These are phyloP conservation scores for Marisa cornuarietis DNA, from an alignment of 1,140 invertebrate species.

Conservation along the genomic window DNA sequence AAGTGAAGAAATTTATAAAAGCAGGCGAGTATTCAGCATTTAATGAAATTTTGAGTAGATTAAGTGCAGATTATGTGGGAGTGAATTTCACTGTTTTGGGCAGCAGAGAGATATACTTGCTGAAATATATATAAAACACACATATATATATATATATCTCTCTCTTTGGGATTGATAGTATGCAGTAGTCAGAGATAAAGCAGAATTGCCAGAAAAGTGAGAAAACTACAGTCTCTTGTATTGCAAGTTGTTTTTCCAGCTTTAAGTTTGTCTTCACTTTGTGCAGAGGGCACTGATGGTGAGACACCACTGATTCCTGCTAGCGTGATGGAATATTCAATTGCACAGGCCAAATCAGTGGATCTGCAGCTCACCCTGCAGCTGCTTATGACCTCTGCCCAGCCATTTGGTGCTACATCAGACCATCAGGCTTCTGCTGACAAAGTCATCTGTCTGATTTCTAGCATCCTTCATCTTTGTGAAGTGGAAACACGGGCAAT, in stretches of 20 bases:
- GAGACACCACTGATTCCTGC: conserved; percentile 81
- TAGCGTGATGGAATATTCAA: conserved; percentile 79
- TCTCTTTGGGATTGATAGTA: background rate
- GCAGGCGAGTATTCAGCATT: no score
- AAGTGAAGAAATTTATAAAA: no score
- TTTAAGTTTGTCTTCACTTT: conserved; percentile 56
- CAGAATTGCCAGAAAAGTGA: background rate
- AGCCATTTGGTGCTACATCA: background rate
- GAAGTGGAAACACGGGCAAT: conserved; percentile 76
- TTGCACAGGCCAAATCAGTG: conserved; percentile 69
- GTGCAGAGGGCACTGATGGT: conserved; percentile 78
- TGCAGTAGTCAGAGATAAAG: background rate
- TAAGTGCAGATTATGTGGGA: no score
- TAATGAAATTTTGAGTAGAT: no score
- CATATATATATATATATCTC: no score
- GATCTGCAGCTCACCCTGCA: conserved; percentile 72
- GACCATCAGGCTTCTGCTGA: conserved; percentile 6
- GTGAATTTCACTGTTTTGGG: no score
- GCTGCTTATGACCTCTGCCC: conserved; percentile 69
- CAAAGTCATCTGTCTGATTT: conserved; percentile 28
- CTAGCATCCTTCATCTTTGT: conserved; percentile 75
- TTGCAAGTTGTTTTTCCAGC: background rate
- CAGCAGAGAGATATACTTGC: no score
- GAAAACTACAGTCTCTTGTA: background rate
- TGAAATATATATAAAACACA: no score